Evolutionary conservation across 2,797 vertebrate genomes (phyloP).

Genomic region (Euphonia xanthogaster): DNA sequence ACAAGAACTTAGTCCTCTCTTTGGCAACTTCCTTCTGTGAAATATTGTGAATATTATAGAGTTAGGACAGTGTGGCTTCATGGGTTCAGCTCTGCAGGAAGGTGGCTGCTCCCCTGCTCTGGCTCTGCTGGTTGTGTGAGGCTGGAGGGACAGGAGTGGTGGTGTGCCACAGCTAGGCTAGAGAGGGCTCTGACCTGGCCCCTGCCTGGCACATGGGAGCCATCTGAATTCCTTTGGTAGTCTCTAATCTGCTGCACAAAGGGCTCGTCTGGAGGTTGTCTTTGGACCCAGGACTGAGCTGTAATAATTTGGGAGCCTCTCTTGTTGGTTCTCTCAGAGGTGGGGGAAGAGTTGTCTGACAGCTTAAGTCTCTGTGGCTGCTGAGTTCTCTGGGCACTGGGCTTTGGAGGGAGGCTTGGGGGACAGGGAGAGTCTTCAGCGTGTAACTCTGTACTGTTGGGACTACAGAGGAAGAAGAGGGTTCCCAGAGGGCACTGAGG

Average conservation of each 20-base stretch:
- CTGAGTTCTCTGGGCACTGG: background rate
- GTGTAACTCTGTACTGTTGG: background rate
- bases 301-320: background rate
- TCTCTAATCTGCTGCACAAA: background rate
- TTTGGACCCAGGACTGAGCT: background rate
- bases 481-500: background rate
- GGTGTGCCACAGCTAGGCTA: background rate
- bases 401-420: background rate
- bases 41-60: background rate
- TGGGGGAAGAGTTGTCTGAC: background rate
- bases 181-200: background rate
- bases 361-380: background rate
- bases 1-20: background rate
- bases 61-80: background rate
- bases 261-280: background rate
- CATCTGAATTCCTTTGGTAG: background rate
- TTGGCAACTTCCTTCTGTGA: background rate
- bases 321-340: background rate
- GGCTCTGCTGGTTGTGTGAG: background rate
- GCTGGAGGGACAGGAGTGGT: background rate
- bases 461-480: background rate
- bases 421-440: background rate
- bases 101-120: fast-evolving
- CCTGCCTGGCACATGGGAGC: background rate
- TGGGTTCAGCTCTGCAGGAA: background rate